phyloP scores from a whole-genome alignment of 1,140 invertebrate genomes.

The Adelges cooleyi region DNA sequence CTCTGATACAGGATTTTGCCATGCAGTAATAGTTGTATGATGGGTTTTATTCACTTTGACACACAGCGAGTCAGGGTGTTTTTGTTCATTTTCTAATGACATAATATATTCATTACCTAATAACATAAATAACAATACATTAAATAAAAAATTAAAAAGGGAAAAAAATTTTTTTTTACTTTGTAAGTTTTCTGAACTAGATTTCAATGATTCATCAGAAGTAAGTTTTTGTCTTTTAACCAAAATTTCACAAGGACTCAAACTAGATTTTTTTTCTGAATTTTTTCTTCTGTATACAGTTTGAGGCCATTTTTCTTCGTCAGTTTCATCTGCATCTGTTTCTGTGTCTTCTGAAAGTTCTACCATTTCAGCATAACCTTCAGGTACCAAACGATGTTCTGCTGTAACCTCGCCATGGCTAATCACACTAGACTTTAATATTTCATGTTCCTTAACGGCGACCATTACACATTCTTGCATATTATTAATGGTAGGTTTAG shows the following conservation, averaged over 20 bases:
- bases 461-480: conserved; percentile 40
- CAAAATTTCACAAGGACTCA: conserved; percentile 33
- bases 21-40: conserved; percentile 15
- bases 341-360: conserved; percentile 46
- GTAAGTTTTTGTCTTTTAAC: conserved; percentile 34
- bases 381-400: conserved; percentile 5
- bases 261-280: conserved; percentile 23
- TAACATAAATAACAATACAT: conserved; percentile 6
- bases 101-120: conserved; percentile 6
- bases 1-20: conserved; percentile 12
- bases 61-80: conserved; percentile 2
- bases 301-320: conserved; percentile 40
- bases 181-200: conserved; percentile 29
- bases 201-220: conserved; percentile 31
- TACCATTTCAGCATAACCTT: conserved; percentile 40
- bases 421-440: conserved; percentile 41
- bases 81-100: conserved; percentile 2
- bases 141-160: neutral
- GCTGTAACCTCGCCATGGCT: conserved; percentile 17
- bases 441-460: conserved; percentile 47
- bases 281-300: conserved; percentile 33
- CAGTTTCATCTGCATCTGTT: conserved; percentile 44
- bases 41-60: conserved; percentile 21
- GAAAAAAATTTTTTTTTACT: conserved; percentile 4
- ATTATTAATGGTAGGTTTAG: conserved; percentile 14